These are phyloP conservation scores for Phymastichus coffea DNA, from an alignment of 1,140 invertebrate species.

Conservation along the genomic window DNA sequence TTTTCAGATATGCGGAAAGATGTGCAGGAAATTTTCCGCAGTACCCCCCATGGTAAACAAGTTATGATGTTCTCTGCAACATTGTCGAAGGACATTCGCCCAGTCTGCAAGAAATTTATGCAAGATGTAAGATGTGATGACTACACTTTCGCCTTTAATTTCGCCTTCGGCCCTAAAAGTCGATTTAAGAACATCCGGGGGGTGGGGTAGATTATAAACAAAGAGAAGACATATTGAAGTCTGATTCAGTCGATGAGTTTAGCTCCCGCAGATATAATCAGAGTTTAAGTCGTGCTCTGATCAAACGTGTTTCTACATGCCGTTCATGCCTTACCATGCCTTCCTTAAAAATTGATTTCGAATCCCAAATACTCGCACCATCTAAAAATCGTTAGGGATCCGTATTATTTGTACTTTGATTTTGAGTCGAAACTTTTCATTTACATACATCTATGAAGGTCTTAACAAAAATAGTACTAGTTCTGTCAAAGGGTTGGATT, in stretches of 20 bases:
- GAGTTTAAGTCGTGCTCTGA: constrained; percentile 15
- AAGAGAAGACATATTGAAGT: neutral
- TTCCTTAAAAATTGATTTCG: constrained; percentile 10
- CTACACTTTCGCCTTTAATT: constrained; percentile 5
- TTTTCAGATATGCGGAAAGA: constrained; percentile 93
- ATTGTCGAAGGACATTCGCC: constrained; percentile 97
- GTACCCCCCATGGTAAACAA: constrained; percentile 98
- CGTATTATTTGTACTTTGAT: constrained; percentile 4
- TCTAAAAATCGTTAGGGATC: constrained; percentile 8
- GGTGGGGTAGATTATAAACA: neutral
- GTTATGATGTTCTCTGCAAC: constrained; percentile 99
- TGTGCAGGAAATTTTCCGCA: constrained; percentile 99
- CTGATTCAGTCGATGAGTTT: neutral
- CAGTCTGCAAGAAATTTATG: constrained; percentile 99
- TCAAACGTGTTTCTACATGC: constrained; percentile 1
- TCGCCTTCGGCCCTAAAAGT: neutral
- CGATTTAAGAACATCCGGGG: no score
- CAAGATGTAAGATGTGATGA: constrained; percentile 85
- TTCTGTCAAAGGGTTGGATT: constrained; percentile 10
- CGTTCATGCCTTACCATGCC: constrained; percentile 15
- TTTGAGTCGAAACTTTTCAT: constrained; percentile 8
- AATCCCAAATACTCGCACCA: no score
- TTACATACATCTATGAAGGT: neutral
- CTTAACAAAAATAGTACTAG: neutral
- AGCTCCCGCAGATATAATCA: constrained; percentile 1